A percentile compares a stretch with the other conserved stretches of the same genome.
Evolutionary conservation across 2,797 vertebrate genomes (phyloP).

Genomic region (Notamacropus eugenii): DNA sequence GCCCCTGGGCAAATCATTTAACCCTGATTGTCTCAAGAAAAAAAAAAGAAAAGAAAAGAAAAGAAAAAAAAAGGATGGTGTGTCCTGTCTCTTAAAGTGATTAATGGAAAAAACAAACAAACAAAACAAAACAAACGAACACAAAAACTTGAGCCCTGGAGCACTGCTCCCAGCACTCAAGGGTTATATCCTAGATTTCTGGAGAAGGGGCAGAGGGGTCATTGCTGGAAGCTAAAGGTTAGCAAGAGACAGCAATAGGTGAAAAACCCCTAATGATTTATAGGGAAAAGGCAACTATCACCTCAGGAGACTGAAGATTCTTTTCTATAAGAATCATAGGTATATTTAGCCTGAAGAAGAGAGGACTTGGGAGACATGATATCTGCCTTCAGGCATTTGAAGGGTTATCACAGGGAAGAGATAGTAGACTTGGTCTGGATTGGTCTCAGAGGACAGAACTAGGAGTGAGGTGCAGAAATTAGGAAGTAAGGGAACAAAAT

Average conservation of each 20-base stretch:
- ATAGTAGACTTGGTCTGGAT: not conserved
- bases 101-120: not conserved
- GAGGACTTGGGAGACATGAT: not conserved
- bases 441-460: not conserved
- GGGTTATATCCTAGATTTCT: not conserved
- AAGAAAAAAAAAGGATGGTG: fast-evolving
- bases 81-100: not conserved
- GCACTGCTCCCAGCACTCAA: not conserved
- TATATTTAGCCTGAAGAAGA: not conserved
- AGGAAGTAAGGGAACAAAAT: not conserved
- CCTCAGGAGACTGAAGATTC: not conserved
- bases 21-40: not conserved
- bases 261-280: not conserved
- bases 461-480: not conserved
- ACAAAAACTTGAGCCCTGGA: not conserved
- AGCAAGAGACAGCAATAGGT: not conserved
- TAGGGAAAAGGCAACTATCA: not conserved
- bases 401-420: not conserved
- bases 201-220: not conserved
- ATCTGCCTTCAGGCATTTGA: not conserved
- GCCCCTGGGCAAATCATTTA: not conserved
- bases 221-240: not conserved
- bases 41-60: not conserved
- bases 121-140: no score
- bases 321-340: not conserved